Conservation (phyloP, 1,140 invertebrate species). For the Drosophila sucinea region DNA sequence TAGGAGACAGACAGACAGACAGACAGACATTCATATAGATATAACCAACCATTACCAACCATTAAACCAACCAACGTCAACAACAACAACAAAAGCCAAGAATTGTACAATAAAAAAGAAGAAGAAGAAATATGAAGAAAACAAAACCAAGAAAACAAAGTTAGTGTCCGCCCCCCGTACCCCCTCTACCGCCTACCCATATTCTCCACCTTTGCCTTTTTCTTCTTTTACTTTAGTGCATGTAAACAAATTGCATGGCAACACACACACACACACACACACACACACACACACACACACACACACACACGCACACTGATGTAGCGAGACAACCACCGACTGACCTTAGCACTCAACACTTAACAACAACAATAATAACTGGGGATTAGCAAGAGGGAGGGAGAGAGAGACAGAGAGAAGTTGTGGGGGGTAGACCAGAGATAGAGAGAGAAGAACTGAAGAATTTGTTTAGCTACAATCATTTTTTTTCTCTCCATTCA, state of each 20-base stretch:
- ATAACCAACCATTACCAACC: constrained; percentile 32
- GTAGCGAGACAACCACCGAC: constrained; percentile 45
- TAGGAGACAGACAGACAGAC: too few species aligned
- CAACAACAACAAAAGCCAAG: constrained; percentile 17
- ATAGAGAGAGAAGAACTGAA: too few species aligned
- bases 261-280: constrained; percentile 9
- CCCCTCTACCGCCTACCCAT: background rate
- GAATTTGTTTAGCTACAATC: too few species aligned
- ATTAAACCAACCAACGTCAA: constrained; percentile 21
- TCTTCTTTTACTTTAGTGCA: constrained; percentile 32
- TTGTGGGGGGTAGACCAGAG: too few species aligned
- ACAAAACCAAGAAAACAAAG: constrained; percentile 36
- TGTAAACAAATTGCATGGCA: constrained; percentile 59
- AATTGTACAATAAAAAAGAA: constrained; percentile 30
- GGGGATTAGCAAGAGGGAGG: background rate
- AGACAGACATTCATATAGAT: constrained; percentile 13
- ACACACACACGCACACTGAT: constrained; percentile 6
- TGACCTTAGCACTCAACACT: constrained; percentile 67
- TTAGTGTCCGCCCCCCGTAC: constrained; percentile 21
- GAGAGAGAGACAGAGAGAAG: constrained; percentile 1
- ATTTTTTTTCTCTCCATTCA: too few species aligned
- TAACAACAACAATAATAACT: constrained; percentile 24
- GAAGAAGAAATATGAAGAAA: background rate
- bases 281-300: background rate
- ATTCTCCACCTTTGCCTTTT: background rate